phyloP scores from a whole-genome alignment of 53 echinoderm and acorn worm genomes.

The Echinometra lucunter region DNA sequence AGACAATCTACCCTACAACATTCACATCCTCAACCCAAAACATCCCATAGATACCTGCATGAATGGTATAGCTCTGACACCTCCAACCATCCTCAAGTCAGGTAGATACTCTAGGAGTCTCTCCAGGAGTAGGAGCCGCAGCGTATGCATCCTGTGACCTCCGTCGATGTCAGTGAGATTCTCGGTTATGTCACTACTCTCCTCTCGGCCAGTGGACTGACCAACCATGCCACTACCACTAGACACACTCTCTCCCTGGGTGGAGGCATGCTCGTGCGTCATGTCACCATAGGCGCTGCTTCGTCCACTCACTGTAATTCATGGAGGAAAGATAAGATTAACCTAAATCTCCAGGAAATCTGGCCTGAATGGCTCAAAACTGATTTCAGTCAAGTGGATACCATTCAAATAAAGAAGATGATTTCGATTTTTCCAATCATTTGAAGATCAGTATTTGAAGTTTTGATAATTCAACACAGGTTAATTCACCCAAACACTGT shows the following conservation, averaged over 20 bases:
- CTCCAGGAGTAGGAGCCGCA: slow-evolving; percentile 88
- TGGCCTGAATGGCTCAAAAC: no score
- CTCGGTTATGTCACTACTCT: slow-evolving; percentile 65
- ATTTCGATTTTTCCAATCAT: no score
- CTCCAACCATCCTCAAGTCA: slow-evolving; percentile 93
- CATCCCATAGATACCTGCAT: slow-evolving; percentile 87
- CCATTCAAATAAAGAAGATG: no score
- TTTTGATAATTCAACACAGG: no score
- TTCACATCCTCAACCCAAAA: background rate
- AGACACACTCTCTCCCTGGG: slow-evolving; percentile 60
- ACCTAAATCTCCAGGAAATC: no score
- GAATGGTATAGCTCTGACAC: slow-evolving; percentile 97
- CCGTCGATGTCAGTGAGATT: slow-evolving; percentile 75
- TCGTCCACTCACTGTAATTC: slow-evolving; percentile 86
- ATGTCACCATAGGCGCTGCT: slow-evolving; percentile 98
- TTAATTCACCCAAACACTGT: no score
- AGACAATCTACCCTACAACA: background rate
- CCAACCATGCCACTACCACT: slow-evolving; percentile 54
- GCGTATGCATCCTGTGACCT: slow-evolving; percentile 86
- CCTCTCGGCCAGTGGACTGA: slow-evolving; percentile 33
- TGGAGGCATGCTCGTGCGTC: slow-evolving; percentile 80
- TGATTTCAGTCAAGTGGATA: no score
- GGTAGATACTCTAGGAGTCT: slow-evolving; percentile 93
- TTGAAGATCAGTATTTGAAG: no score
- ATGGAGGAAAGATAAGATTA: background rate